phyloP scores from a whole-genome alignment of 1,140 invertebrate genomes.

The Lepidurus couesii region DNA sequence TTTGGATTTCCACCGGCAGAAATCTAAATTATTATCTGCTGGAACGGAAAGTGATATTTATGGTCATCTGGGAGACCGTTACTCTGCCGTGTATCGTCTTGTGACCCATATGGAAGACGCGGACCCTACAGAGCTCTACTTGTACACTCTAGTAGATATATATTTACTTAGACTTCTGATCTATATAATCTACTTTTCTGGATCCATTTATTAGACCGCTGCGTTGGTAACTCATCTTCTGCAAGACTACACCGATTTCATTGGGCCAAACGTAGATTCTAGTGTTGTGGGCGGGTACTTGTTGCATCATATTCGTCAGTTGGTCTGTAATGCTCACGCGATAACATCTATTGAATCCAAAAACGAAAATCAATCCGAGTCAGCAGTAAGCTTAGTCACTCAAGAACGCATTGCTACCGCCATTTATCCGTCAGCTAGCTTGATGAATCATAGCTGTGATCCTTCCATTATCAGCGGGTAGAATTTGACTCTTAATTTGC shows the following conservation, averaged over 20 bases:
- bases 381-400: slow-evolving; percentile 27
- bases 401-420: slow-evolving; percentile 69
- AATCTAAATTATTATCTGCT: slow-evolving; percentile 32
- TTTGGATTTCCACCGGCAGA: slow-evolving; percentile 32
- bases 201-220: slow-evolving; percentile 51
- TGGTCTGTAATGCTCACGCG: slow-evolving; percentile 73
- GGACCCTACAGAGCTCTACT: slow-evolving; percentile 54
- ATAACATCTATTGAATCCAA: slow-evolving; percentile 51
- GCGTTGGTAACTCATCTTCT: slow-evolving; percentile 53
- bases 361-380: slow-evolving; percentile 29
- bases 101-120: slow-evolving; percentile 57
- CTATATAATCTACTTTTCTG: slow-evolving; percentile 28
- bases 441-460: slow-evolving; percentile 87
- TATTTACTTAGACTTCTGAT: slow-evolving; percentile 31
- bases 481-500: background rate
- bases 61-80: slow-evolving; percentile 38
- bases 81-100: slow-evolving; percentile 54
- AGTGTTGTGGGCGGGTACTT: slow-evolving; percentile 54
- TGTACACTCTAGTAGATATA: slow-evolving; percentile 57
- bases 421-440: slow-evolving; percentile 78
- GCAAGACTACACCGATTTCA: slow-evolving; percentile 51
- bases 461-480: slow-evolving; percentile 73
- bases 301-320: slow-evolving; percentile 64
- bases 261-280: slow-evolving; percentile 38
- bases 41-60: slow-evolving; percentile 30